A percentile compares a stretch with the other conserved stretches of the same genome.
phyloP scores from a whole-genome alignment of 2,113 vertebrate species.

The Rhegmatorhina hoffmannsi region DNA sequence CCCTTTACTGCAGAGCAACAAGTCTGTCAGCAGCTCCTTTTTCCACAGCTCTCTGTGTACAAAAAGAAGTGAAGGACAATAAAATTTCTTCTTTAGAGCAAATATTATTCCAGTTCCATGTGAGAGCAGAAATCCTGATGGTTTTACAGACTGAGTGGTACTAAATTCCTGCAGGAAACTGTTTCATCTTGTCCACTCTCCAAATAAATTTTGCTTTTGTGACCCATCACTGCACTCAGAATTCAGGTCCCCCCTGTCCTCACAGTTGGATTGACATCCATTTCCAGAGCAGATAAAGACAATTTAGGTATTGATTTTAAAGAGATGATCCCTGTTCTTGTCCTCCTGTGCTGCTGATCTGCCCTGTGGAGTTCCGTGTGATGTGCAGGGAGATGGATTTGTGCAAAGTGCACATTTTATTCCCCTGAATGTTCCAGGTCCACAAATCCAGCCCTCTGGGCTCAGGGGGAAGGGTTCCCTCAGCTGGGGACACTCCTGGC shows the following conservation, averaged over 20 bases:
- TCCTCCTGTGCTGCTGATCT: neutral
- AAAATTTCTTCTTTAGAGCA: neutral
- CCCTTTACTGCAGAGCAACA: neutral
- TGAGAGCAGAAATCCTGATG: neutral
- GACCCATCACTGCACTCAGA: neutral
- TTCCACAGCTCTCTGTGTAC: neutral
- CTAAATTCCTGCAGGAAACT: neutral
- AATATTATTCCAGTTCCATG: neutral
- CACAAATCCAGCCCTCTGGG: neutral
- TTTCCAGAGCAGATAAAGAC: neutral
- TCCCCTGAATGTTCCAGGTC: neutral
- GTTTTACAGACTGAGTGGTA: neutral
- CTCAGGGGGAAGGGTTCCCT: neutral
- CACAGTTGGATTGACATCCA: neutral
- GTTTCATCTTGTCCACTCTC: neutral
- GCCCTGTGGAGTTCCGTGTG: neutral
- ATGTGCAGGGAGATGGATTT: neutral
- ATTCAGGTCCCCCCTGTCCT: neutral
- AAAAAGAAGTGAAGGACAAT: neutral
- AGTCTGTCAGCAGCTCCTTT: neutral
- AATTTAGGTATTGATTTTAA: neutral
- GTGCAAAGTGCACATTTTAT: neutral
- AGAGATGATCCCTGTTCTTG: neutral
- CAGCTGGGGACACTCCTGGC: neutral
- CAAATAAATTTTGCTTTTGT: neutral